Percentiles rank a stretch among this genome's conserved stretches.
phyloP scores from a whole-genome alignment of 2,888 invertebrate genomes.

The Xestia ashworthii region DNA sequence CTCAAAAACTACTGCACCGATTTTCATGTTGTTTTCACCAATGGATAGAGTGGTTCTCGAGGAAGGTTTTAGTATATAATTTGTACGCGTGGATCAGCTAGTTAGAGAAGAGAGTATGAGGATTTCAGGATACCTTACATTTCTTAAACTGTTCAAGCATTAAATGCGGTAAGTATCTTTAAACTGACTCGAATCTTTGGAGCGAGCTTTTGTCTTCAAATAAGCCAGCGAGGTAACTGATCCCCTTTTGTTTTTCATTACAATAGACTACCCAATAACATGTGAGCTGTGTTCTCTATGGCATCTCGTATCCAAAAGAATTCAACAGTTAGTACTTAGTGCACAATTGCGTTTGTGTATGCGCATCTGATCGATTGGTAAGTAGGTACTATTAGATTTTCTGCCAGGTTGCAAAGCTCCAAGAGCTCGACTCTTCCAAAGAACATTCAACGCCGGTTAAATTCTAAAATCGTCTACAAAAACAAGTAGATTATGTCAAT shows the following conservation, averaged over 20 bases:
- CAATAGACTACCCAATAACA: slow-evolving; percentile 15
- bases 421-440: background rate
- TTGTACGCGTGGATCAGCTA: too few species aligned
- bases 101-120: too few species aligned
- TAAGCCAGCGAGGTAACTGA: slow-evolving; percentile 12
- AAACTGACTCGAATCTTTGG: slow-evolving; percentile 6
- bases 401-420: background rate
- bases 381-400: background rate
- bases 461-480: background rate
- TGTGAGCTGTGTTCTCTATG: background rate
- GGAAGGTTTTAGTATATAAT: too few species aligned
- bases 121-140: too few species aligned
- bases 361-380: background rate
- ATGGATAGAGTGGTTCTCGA: too few species aligned
- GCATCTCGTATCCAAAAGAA: background rate
- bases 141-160: background rate
- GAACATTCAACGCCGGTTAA: slow-evolving; percentile 6
- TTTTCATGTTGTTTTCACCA: too few species aligned
- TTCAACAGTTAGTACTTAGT: slow-evolving; percentile 4
- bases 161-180: background rate
- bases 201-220: slow-evolving; percentile 30
- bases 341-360: background rate
- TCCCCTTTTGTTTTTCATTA: slow-evolving; percentile 30
- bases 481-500: slow-evolving; percentile 46
- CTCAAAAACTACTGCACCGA: too few species aligned